Evolutionary conservation across 2,113 vertebrate species (phyloP).

Genomic region (Etia nguti): DNA sequence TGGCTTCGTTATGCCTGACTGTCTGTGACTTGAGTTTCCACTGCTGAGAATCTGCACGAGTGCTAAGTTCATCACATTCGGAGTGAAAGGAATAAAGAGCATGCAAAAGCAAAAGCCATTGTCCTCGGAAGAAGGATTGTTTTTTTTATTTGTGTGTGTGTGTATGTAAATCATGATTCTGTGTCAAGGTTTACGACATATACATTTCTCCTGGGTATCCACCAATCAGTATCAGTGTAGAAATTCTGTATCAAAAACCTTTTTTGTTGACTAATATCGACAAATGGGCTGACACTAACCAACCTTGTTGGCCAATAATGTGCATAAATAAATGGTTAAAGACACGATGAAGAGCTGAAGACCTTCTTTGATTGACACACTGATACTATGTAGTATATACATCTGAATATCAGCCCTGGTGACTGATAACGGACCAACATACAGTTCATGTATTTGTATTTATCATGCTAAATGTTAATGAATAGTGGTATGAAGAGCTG

Average conservation of each 20-base stretch:
- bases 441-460: too few species aligned
- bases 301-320: not conserved
- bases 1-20: not conserved
- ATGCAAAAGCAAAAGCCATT: not conserved
- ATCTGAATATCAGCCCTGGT: not conserved
- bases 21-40: not conserved
- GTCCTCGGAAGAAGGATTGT: accelerated
- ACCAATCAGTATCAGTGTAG: not conserved
- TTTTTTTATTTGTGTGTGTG: not conserved
- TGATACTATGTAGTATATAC: too few species aligned
- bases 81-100: not conserved
- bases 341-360: not conserved
- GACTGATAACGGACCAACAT: not conserved
- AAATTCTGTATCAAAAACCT: not conserved
- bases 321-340: not conserved
- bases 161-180: not conserved
- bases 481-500: not conserved
- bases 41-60: not conserved
- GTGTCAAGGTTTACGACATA: not conserved
- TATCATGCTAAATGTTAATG: not conserved
- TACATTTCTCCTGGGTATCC: not conserved
- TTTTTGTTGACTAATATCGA: not conserved
- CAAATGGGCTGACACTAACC: not conserved
- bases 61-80: not conserved
- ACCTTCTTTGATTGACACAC: not conserved